Evolutionary conservation across 1,140 invertebrate species (phyloP).

Genomic region (Plectrocnemia conspersa): DNA sequence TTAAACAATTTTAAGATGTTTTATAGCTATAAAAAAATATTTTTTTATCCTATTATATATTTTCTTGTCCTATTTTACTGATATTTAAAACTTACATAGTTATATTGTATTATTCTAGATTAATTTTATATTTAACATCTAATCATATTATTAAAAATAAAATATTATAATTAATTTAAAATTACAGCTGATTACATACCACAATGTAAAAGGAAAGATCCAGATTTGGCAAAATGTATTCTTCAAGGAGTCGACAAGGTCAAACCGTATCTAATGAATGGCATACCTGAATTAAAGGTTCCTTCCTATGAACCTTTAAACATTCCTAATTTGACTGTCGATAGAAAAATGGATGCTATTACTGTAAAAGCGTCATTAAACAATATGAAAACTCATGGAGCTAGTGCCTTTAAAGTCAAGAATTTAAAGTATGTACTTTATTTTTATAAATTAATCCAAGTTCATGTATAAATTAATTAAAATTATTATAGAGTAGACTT

Average conservation of each 20-base stretch:
- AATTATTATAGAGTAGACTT: conserved; percentile 53
- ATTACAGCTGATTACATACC: conserved; percentile 55
- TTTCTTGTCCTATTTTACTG: too few relatives aligned
- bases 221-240: conserved; percentile 57
- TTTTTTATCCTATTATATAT: too few relatives aligned
- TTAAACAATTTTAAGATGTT: too few relatives aligned
- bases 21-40: too few relatives aligned
- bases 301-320: conserved; percentile 61
- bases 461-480: not conserved
- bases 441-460: not conserved
- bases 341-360: conserved; percentile 60
- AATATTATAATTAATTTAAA: not conserved
- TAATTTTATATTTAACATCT: too few relatives aligned
- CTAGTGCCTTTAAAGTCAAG: conserved; percentile 57
- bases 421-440: conserved; percentile 55
- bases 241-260: conserved; percentile 54
- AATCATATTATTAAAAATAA: not conserved
- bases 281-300: conserved; percentile 60
- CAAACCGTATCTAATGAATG: conserved; percentile 55
- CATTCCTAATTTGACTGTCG: conserved; percentile 58
- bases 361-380: conserved; percentile 62
- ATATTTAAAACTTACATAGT: too few relatives aligned
- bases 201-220: conserved; percentile 56
- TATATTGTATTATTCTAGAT: too few relatives aligned
- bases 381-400: conserved; percentile 60